These are phyloP conservation scores for Riptortus pedestris DNA, from an alignment of 1,140 invertebrate genomes.

Conservation along the genomic window DNA sequence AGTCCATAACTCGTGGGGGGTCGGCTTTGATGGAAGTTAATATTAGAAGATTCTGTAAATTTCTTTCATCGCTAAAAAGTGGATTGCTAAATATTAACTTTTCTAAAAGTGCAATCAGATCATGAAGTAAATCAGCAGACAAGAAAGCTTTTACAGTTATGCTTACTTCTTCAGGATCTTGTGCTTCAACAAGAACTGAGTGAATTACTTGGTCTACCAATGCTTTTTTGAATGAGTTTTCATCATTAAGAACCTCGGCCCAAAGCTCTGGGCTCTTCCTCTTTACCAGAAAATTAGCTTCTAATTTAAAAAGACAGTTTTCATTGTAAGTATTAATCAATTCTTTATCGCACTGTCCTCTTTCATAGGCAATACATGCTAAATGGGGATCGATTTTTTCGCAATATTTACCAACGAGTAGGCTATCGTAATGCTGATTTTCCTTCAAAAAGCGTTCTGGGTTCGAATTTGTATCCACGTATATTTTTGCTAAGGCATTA, in stretches of 20 bases:
- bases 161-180: conserved; percentile 97
- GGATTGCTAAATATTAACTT: conserved; percentile 98
- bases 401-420: neutral
- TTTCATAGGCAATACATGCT: neutral
- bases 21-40: conserved; percentile 93
- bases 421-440: conserved; percentile 55
- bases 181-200: conserved; percentile 57
- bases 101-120: conserved; percentile 96
- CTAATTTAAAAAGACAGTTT: neutral
- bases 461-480: conserved; percentile 99
- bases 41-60: conserved; percentile 64
- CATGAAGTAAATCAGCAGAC: conserved; percentile 97
- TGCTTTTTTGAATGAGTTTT: neutral
- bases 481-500: conserved; percentile 98
- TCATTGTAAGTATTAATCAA: neutral
- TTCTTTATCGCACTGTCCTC: neutral
- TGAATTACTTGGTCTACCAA: neutral
- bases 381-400: neutral
- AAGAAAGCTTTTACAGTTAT: conserved; percentile 99
- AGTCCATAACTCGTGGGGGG: conserved; percentile 90
- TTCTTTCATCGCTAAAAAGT: conserved; percentile 89
- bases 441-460: conserved; percentile 93
- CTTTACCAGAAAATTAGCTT: neutral
- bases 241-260: neutral
- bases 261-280: neutral